These are phyloP conservation scores for Drosophila watanabei DNA, from an alignment of 1,140 invertebrate species.

Conservation along the genomic window DNA sequence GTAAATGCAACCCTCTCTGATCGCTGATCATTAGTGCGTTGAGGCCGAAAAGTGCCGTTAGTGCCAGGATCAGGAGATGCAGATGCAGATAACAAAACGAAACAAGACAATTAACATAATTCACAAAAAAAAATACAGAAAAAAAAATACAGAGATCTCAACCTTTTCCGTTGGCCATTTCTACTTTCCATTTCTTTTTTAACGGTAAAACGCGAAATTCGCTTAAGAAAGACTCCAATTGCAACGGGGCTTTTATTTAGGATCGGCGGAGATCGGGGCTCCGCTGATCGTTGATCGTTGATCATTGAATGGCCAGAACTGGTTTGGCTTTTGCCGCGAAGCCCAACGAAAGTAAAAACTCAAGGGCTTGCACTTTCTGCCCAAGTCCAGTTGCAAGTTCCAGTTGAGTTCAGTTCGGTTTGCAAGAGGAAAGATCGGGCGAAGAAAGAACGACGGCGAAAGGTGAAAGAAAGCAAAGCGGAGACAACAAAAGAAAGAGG, in stretches of 20 bases:
- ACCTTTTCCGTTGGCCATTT: conserved; percentile 32
- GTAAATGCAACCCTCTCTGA: conserved; percentile 5
- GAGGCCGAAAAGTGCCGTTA: conserved; percentile 58
- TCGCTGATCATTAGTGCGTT: conserved; percentile 36
- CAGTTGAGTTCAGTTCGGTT: conserved; percentile 33
- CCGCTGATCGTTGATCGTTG: conserved; percentile 33
- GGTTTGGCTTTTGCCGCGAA: conserved; percentile 42
- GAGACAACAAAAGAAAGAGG: conserved; percentile 19
- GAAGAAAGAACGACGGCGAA: conserved; percentile 41
- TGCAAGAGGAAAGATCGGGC: conserved; percentile 14
- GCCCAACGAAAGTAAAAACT: conserved; percentile 84
- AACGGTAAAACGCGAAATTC: conserved; percentile 77
- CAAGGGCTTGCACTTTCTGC: conserved; percentile 85
- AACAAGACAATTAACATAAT: conserved; percentile 78
- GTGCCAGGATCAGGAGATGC: conserved; percentile 55
- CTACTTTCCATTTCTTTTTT: conserved; percentile 80
- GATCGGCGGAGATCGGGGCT: conserved; percentile 7
- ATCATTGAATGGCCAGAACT: conserved; percentile 61
- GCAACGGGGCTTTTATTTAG: conserved; percentile 37
- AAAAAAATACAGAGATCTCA: conserved; percentile 33
- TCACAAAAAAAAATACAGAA: conserved; percentile 51
- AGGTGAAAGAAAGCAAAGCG: conserved; percentile 43
- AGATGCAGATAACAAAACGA: conserved; percentile 36
- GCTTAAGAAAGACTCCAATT: conserved; percentile 43
- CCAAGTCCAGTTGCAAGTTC: conserved; percentile 41